Conservation (phyloP, 2,113 vertebrate genomes). For the Circaetus gallicus region DNA sequence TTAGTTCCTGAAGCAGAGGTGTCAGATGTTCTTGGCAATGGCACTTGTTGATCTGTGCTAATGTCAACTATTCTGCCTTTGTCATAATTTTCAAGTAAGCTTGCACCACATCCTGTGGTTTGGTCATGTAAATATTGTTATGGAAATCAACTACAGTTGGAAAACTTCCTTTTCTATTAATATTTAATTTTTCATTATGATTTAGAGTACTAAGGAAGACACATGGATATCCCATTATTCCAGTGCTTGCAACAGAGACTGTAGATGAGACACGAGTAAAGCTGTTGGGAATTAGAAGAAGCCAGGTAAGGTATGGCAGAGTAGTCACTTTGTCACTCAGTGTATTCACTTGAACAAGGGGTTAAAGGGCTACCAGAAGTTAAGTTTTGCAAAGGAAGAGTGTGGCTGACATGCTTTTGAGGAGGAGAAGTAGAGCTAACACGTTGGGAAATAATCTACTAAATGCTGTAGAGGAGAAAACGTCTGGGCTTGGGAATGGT, state of each 20-base stretch:
- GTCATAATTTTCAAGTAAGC: neutral
- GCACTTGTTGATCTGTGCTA: neutral
- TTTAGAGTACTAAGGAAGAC: neutral
- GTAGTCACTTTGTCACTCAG: neutral
- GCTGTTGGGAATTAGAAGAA: neutral
- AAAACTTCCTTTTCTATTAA: neutral
- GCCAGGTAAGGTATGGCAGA: neutral
- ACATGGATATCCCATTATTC: neutral
- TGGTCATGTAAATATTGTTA: neutral
- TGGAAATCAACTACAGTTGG: neutral
- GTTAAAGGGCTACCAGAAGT: neutral
- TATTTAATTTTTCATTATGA: neutral
- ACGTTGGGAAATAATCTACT: neutral
- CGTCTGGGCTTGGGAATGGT: fast-evolving
- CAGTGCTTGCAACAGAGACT: neutral
- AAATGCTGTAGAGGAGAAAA: neutral
- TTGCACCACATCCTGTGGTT: neutral
- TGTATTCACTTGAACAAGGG: neutral
- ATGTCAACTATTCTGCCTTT: neutral
- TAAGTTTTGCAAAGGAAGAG: neutral
- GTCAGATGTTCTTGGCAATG: neutral
- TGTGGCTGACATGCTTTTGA: neutral
- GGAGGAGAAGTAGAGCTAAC: neutral
- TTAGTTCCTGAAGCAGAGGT: neutral
- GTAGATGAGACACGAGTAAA: neutral